A percentile compares a stretch with the other conserved stretches of the same genome.
phyloP scores from a whole-genome alignment of 1,140 invertebrate species.

The Stegodyphus mimosarum region DNA sequence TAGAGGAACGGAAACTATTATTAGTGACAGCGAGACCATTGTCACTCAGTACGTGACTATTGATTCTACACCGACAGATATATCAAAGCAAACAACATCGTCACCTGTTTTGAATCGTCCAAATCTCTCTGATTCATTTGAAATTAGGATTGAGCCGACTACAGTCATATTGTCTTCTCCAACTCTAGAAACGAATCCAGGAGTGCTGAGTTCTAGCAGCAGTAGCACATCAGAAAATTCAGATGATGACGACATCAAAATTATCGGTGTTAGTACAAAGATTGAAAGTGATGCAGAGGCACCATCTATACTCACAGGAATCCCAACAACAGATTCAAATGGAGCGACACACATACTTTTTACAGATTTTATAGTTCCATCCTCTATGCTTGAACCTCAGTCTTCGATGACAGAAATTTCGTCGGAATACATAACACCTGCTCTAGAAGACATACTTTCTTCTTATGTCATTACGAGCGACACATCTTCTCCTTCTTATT shows the following conservation, averaged over 20 bases:
- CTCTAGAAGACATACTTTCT: background rate
- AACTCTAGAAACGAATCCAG: background rate
- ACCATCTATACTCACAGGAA: constrained; percentile 49
- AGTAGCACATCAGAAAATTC: background rate
- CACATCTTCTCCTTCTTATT: background rate
- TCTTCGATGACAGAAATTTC: background rate
- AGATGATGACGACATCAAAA: constrained; percentile 27
- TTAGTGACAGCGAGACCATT: constrained; percentile 60
- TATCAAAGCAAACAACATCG: constrained; percentile 7
- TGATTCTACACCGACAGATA: constrained; percentile 36
- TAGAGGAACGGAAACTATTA: constrained; percentile 59
- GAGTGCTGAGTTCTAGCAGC: background rate
- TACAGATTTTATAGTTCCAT: constrained; percentile 62
- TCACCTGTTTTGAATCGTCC: constrained; percentile 12
- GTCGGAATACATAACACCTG: background rate
- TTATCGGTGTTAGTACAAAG: constrained; percentile 51
- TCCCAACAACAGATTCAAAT: constrained; percentile 53
- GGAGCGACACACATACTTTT: constrained; percentile 63
- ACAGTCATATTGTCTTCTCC: background rate
- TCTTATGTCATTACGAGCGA: background rate
- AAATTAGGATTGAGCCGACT: constrained; percentile 43
- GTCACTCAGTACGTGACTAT: constrained; percentile 63
- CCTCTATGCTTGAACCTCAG: background rate
- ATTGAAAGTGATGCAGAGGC: constrained; percentile 10
- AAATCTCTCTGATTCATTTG: background rate